Evolutionary conservation across 2,113 vertebrate genomes (phyloP), one percentile per base, ranked within the genome.

Genomic region (Brachyistius frenatus): DNA sequence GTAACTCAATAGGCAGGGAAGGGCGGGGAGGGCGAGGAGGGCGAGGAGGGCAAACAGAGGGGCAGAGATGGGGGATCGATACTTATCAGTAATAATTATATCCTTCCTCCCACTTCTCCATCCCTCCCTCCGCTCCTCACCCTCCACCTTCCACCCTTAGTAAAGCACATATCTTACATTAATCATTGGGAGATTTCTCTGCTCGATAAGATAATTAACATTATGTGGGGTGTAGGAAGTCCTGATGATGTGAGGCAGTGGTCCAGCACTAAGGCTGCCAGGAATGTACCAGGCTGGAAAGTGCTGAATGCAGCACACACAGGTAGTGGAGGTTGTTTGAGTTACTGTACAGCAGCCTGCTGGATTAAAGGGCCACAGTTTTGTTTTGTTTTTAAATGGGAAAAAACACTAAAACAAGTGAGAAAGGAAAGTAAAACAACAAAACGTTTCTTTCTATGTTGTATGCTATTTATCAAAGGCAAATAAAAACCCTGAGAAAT

Each of bases 21-120:
- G 88, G 93, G 88, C 52, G 73, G 84, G 71, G 72, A 84, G 86
- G 89, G 73, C 47, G 63, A 81, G 80, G 61, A 87, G 88, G 90
- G 86, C 85, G 63, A 81, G 80, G 61, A 87, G 88, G 90, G 86
- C 85, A 86, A 89, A 89, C 81, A 83, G 72, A 80, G 88, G 85
- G 84, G 80, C 88, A 90, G 89, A 78, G 90, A 91, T 84, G 86
- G 90, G 58, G 76, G 94, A 93, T 95, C 93, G 90, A 94, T 95
- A 94, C 84, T 85, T 94, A 95, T 94, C 80, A 94, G 92, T 95
- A 95, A 95, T 88, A 93, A 96, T 95, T 94, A 95, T 92, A 92
- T 85, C 86, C 89, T 91, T 93, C 79, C 89, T 89, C 89, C 86
- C 77, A 88, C 88, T 86, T 84, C 76, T 78, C 86, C 58, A 74